Base-by-base conservation (phyloP, 1,140 invertebrate species). In the Heliconius nattereri region DNA sequence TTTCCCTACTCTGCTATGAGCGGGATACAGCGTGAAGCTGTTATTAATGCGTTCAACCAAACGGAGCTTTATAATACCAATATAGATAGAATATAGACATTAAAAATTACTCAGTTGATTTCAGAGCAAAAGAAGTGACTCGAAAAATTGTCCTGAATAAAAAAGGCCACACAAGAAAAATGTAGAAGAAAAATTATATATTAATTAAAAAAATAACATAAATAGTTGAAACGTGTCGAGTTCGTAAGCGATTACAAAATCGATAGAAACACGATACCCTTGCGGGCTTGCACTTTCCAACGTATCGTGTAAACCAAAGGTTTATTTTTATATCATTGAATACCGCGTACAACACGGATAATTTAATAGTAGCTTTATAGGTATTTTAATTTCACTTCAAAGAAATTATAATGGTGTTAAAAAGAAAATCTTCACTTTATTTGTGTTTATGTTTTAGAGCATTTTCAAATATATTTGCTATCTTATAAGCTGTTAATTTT, bases 291-390 rank as follows among this genome's bases (percentile, higher is more conserved):
- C 77, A 78, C n/a, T 66, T 73, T 49, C 71, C 37, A 78, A 78
- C 26, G 29, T 72, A 78, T 78, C 71, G 78, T 8, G 40, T 74
- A 74, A 26, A 78, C 74, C 78, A 78, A 78, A 78, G 72, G 78
- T 57, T 52, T 74, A 54, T 72, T 66, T 60, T 73, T 78, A 45
- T 78, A 78, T 78, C 37, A 71, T 75, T 78, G 57, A 73, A 75
- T 52, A 57, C 73, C 45, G 57, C 9, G 26, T 57, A 75, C 35
- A 60, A 75, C 74, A 60, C 52, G 54, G 32, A 11, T 66, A 66
- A 66, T 66, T 66, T 16, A 66, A 66, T 66, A 66, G 26, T 26
- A 13, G 26, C 11, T 66, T 29, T 66, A 66, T 26, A 66, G 54
- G 32, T 19, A 23, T 75, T 75, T 75, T 73, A 8, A 75, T 60